phyloP scores from a whole-genome alignment of 35 echinoderm and acorn worm species.

The Lytechinus pictus region DNA sequence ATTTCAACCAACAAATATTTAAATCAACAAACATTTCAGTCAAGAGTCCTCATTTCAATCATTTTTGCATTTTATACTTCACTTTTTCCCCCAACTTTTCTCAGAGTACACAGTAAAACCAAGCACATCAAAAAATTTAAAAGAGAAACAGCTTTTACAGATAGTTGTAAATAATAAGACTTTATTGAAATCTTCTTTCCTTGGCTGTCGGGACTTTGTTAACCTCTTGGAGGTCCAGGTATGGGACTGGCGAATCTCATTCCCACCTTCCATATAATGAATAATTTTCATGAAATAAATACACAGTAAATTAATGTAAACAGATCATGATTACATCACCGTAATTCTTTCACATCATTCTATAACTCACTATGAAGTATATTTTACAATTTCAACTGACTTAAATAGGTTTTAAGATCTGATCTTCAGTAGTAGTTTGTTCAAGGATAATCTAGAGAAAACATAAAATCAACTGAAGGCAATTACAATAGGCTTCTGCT shows the following conservation, averaged over 20 bases:
- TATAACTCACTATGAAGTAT: neutral
- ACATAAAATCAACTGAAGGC: no score
- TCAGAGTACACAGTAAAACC: neutral
- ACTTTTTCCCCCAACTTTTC: neutral
- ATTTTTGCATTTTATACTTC: neutral
- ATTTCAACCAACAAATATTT: no score
- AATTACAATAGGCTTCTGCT: no score
- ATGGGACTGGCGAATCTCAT: neutral
- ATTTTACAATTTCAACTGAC: neutral
- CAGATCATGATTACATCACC: neutral
- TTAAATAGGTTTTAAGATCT: neutral
- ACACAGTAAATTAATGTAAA: neutral
- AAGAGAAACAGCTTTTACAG: neutral
- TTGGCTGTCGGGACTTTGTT: neutral
- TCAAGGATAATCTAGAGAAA: no score
- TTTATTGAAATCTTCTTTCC: slow-evolving; percentile 33
- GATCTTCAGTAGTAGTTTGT: neutral
- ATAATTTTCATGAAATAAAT: neutral
- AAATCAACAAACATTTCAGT: no score
- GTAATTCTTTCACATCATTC: neutral
- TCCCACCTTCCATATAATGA: neutral
- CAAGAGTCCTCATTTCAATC: no score
- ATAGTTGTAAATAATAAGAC: slow-evolving; percentile 39
- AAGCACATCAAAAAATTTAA: neutral
- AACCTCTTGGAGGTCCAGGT: neutral